Base-by-base conservation (phyloP, 2,888 invertebrate genomes). In the Griposia aprilina region DNA sequence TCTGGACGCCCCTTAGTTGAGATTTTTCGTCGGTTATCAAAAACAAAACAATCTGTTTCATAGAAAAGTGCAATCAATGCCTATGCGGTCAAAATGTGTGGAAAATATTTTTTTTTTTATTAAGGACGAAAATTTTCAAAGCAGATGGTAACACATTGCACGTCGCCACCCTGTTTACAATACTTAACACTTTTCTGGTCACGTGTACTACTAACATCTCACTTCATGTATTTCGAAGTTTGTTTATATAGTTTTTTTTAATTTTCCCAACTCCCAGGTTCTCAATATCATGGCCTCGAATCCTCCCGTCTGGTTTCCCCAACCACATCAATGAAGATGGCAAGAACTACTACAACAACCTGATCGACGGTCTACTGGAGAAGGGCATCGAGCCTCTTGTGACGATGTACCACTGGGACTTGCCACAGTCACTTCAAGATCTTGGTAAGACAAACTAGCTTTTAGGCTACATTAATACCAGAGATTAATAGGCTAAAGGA, bases 201-300 rank as follows among this genome's bases (percentile, higher is more conserved):
- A 23, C 10, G 3, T 23, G 55, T 2, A 11, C 23, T 55, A 23
- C 23, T 4, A 23, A 3, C 10, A 55, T 23, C 1, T 13, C 5
- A n/a, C 11, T 11, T 0, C 11, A 11, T 57, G 11, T 57, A 57
- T 55, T 57, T n/a, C n/a, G 11, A 57, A 57, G 52, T 52, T 52
- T 52, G 30, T 60, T 30, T 30, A 1, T 60, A 60, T 30, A 60
- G 17, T 30, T 17, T 8, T 17, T 17, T 8, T 60, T 30, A 11
- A 13, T n/a, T n/a, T 55, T 8, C 26, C 2, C 30, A 66, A 62
- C 10, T 69, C 78, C 0, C 85, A 96, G 97, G 48, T 97, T 97
- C 91, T 98, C 97, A 0, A 93, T 97, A 76, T 96, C 97, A 0
- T 98, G 98, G 98, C 82, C 97, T 0, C 93, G 98, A 20, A 93